These are phyloP conservation scores for Araneus ventricosus DNA, from an alignment of 1,140 invertebrate genomes.

Conservation along the genomic window DNA sequence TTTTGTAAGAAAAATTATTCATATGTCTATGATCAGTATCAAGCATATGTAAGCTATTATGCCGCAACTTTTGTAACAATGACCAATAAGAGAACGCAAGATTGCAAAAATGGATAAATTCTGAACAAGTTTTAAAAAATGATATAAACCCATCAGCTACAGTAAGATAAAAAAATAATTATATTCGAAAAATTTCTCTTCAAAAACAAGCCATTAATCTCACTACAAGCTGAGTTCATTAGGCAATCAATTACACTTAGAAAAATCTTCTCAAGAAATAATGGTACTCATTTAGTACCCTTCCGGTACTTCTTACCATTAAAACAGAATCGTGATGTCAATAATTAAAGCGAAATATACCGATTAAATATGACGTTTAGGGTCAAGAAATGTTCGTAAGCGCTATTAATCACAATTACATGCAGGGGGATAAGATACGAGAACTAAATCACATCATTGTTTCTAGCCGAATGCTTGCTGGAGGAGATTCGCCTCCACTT, in stretches of 20 bases:
- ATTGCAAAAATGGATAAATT: too few species aligned
- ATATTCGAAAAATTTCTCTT: neutral
- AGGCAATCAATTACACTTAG: neutral
- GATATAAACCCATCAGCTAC: neutral
- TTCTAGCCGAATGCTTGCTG: neutral
- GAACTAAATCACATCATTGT: neutral
- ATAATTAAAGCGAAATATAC: neutral
- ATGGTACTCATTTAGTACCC: slow-evolving; percentile 14
- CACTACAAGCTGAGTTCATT: neutral
- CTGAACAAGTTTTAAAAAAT: neutral
- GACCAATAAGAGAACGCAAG: too few species aligned
- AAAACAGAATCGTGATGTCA: neutral
- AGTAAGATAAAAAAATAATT: neutral
- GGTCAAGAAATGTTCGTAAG: neutral
- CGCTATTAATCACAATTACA: neutral
- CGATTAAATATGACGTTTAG: neutral
- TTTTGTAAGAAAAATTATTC: too few species aligned
- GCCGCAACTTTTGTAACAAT: too few species aligned
- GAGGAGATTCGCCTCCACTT: neutral
- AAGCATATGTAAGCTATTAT: too few species aligned
- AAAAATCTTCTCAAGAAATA: neutral
- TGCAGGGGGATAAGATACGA: neutral
- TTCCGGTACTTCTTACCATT: neutral
- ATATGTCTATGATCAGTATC: too few species aligned
- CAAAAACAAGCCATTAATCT: neutral